Evolutionary conservation across 2,113 vertebrate genomes (phyloP).

Genomic region (Perca schrenkii): DNA sequence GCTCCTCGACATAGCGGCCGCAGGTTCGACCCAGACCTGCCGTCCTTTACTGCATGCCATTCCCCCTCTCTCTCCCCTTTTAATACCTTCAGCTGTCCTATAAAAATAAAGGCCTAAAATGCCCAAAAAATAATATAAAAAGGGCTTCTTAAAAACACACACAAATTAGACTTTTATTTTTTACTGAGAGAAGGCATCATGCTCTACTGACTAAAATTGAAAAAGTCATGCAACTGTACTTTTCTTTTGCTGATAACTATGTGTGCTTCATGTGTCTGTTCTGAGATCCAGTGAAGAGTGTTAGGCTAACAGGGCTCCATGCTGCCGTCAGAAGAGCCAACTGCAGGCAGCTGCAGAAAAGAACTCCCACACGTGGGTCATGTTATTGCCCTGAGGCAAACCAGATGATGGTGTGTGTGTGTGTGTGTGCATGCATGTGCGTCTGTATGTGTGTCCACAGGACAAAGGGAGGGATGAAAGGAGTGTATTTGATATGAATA

Average conservation of each 20-base stretch:
- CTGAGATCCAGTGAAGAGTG: too few species aligned
- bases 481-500: slow-evolving; percentile 3
- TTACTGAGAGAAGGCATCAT: neutral
- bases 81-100: too few species aligned
- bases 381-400: slow-evolving; percentile 39
- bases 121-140: too few species aligned
- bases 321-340: slow-evolving; percentile 21
- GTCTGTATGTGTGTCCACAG: neutral
- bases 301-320: neutral
- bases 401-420: slow-evolving; percentile 38
- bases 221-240: neutral
- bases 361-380: slow-evolving; percentile 40
- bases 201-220: too few species aligned
- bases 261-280: too few species aligned
- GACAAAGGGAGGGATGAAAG: neutral
- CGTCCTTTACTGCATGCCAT: too few species aligned
- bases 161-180: neutral
- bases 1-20: too few species aligned
- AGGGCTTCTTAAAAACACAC: too few species aligned
- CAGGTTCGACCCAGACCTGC: too few species aligned
- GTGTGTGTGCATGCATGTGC: neutral
- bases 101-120: too few species aligned
- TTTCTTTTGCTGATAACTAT: neutral
- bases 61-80: too few species aligned
- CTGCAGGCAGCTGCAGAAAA: slow-evolving; percentile 55